Conservation (phyloP, 92 coral and sea anemone genomes). For the Pocillopora grandis region DNA sequence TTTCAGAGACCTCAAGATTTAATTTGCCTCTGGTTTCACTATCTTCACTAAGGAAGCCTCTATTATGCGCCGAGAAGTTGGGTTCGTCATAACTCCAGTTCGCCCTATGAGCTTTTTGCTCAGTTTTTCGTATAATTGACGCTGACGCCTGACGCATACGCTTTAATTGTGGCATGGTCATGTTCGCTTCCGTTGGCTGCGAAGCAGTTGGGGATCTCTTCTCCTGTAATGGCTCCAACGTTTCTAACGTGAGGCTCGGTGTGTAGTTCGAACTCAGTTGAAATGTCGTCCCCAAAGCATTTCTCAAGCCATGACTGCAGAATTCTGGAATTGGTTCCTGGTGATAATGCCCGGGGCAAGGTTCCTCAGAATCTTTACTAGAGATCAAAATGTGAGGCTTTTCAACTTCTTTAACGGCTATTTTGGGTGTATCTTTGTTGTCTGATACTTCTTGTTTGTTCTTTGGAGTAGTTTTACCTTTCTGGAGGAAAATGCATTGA, state of each 20-base stretch:
- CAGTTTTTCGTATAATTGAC: conserved; percentile 48
- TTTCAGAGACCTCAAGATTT: neutral
- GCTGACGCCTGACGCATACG: conserved; percentile 65
- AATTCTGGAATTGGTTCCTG: conserved; percentile 45
- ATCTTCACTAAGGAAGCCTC: conserved; percentile 5
- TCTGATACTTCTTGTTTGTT: neutral
- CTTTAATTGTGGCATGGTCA: conserved; percentile 84
- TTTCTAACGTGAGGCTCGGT: conserved; percentile 18
- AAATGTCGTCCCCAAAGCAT: conserved; percentile 56
- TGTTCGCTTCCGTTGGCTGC: neutral
- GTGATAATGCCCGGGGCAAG: conserved; percentile 17
- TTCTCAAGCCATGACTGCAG: conserved; percentile 78
- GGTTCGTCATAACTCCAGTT: neutral
- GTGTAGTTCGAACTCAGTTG: conserved; percentile 31
- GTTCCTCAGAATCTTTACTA: neutral
- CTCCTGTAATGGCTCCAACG: neutral
- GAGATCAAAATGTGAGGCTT: conserved; percentile 6
- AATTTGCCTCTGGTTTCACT: neutral
- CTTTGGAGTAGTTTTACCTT: neutral
- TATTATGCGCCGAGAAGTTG: neutral
- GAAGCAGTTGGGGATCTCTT: neutral
- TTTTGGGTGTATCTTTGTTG: neutral
- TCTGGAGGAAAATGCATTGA: neutral
- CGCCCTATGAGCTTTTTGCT: neutral
- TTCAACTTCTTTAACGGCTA: neutral